Evolutionary conservation across 2,888 invertebrate genomes (phyloP), one percentile per base, ranked within the genome.

Genomic region (Chymomyza fuscimana): DNA sequence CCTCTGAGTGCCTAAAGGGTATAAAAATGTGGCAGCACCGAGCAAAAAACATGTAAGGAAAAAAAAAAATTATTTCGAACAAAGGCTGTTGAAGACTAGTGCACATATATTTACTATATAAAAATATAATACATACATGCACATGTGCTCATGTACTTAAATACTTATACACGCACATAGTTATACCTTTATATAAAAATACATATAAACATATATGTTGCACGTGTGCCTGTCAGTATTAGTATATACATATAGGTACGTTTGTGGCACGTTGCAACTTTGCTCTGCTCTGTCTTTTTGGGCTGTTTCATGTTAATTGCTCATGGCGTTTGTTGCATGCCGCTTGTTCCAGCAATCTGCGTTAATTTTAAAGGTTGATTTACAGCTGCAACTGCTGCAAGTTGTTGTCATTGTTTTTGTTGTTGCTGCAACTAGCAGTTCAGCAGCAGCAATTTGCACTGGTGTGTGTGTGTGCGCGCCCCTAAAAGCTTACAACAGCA

Each of bases 341-440:
- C 84, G 86, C 84, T 83, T 87, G 83, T 83, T 83, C 88, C 86
- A 86, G 82, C 83, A 83, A 83, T 83, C 83, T 83, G 84, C 88
- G 84, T 83, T 83, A 87, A 87, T 86, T 87, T 83, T 87, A 86
- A 83, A 83, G 86, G 86, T 83, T 86, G 88, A 83, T 87, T 83
- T 87, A 83, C 86, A 79, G 75, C 84, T 73, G 83, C 76, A 87
- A 72, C 78, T 65, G 70, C 60, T 62, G 46, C 63, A 60, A 65
- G 63, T 54, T 72, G 63, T 70, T 67, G 52, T 69, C 65, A 15
- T 46, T 22, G 52, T 56, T 60, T 40, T 40, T 52, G 15, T 51
- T 65, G 36, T 10, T 69, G 52, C 74, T 74, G 83, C 79, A 78
- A 74, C 68, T 86, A 87, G 74, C 76, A 78, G 51, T 36, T 7